Conservation (phyloP, 2,797 vertebrate species). For the Aulostomus chinensis region DNA sequence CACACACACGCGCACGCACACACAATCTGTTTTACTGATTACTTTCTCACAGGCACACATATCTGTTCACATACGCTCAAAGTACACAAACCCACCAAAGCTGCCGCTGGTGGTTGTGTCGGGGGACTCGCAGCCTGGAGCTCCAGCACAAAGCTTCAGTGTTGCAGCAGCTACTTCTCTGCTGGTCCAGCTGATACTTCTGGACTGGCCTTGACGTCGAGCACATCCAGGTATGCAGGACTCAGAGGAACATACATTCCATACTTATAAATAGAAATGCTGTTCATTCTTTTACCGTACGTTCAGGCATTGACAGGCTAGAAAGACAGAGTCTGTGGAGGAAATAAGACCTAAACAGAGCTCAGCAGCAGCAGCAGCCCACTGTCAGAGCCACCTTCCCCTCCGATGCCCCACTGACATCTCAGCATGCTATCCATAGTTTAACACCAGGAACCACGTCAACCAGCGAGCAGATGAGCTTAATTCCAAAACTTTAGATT, state of each 20-base stretch:
- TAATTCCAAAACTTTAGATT: no score
- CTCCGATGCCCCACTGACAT: no score
- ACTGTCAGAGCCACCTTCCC: no score
- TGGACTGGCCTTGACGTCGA: neutral
- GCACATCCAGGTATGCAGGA: neutral
- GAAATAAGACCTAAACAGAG: no score
- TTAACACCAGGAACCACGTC: no score
- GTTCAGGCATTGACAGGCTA: no score
- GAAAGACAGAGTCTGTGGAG: no score
- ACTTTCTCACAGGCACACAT: constrained; percentile 6
- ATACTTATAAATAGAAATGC: neutral
- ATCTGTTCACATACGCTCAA: neutral
- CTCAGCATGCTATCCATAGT: no score
- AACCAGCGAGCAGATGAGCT: no score
- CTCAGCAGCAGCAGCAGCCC: no score
- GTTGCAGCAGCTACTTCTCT: constrained; percentile 4
- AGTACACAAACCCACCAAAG: constrained; percentile 8
- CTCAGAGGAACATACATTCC: neutral
- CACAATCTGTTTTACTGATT: neutral
- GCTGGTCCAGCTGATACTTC: neutral
- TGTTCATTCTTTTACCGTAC: no score
- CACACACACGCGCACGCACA: neutral
- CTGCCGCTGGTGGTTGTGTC: constrained; percentile 3
- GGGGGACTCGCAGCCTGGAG: constrained; percentile 21
- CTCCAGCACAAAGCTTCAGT: constrained; percentile 22